Evolutionary conservation across 2,797 vertebrate species (phyloP).

Genomic region (Mormyrops boulengeri): DNA sequence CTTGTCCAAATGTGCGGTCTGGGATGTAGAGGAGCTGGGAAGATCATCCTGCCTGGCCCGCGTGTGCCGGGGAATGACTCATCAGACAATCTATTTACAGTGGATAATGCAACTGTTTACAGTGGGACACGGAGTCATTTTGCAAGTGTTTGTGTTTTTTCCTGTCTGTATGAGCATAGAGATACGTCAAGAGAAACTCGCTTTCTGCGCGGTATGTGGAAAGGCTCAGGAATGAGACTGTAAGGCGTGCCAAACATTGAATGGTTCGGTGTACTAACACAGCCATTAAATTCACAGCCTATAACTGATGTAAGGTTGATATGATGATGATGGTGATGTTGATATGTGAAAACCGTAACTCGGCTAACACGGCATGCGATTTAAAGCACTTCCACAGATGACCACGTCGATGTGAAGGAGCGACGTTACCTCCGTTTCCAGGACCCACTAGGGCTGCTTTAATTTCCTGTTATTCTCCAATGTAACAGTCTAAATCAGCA

Average conservation of each 20-base stretch:
- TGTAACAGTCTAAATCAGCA: constrained; percentile 4
- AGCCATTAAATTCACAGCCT: constrained; percentile 50
- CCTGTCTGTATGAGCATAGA: constrained; percentile 52
- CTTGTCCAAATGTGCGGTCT: not conserved
- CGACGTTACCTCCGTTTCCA: constrained; percentile 24
- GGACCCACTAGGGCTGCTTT: constrained; percentile 30
- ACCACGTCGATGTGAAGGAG: constrained; percentile 27
- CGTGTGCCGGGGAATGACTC: constrained; percentile 38
- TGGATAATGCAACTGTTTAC: constrained; percentile 54
- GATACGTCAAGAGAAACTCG: not conserved
- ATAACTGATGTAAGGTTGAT: constrained; percentile 34
- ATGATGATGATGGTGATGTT: not conserved
- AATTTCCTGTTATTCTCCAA: constrained; percentile 50
- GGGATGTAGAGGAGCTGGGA: not conserved
- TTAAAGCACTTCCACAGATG: constrained; percentile 28
- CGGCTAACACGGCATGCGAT: constrained; percentile 11
- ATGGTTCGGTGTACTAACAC: constrained; percentile 28
- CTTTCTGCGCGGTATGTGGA: constrained; percentile 28
- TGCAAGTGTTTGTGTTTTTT: constrained; percentile 44
- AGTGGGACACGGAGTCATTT: constrained; percentile 46
- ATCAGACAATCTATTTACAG: constrained; percentile 49
- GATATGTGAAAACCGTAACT: constrained; percentile 27
- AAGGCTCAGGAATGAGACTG: constrained; percentile 30
- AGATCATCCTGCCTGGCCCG: constrained; percentile 24
- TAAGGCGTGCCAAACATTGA: constrained; percentile 20